These are phyloP conservation scores for Trachops cirrhosus DNA, from an alignment of 2,797 vertebrate species.

Conservation along the genomic window DNA sequence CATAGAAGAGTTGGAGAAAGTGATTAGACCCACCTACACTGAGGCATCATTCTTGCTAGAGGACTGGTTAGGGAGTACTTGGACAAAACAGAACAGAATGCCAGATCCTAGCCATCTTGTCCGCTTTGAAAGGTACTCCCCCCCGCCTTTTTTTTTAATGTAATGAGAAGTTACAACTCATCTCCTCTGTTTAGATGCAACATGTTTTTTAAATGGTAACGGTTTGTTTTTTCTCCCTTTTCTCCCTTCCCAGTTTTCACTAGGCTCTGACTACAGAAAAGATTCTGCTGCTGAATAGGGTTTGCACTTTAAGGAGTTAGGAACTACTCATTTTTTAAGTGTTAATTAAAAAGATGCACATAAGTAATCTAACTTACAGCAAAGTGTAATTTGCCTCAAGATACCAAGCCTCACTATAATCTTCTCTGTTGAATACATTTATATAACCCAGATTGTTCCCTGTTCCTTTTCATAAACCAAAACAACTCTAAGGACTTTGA, in stretches of 20 bases:
- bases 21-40: background rate
- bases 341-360: background rate
- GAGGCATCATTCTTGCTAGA: background rate
- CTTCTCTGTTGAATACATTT: background rate
- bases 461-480: background rate
- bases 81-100: background rate
- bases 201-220: background rate
- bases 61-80: background rate
- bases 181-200: background rate
- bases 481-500: background rate
- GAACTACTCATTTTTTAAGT: background rate
- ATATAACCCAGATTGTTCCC: background rate
- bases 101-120: background rate
- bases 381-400: background rate
- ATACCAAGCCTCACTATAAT: background rate
- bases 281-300: background rate
- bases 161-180: background rate
- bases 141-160: background rate
- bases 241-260: background rate
- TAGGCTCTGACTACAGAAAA: background rate
- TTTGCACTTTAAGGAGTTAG: background rate
- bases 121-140: background rate
- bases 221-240: background rate
- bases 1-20: background rate
- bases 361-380: background rate